Conservation (phyloP, 2,888 invertebrate species). For the Hypena proboscidalis region DNA sequence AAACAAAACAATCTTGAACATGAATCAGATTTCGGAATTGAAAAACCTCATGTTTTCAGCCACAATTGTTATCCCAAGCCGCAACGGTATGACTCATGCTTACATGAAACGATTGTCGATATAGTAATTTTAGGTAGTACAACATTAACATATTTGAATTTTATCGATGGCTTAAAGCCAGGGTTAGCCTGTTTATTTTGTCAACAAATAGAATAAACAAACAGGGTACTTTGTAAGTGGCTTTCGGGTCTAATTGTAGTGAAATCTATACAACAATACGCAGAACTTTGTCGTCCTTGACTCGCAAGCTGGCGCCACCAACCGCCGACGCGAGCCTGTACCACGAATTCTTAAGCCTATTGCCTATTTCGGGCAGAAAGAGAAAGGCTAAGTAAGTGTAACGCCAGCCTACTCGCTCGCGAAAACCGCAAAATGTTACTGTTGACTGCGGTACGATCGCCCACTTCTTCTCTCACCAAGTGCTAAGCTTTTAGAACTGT, state of each 20-base stretch:
- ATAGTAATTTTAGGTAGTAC: constrained; percentile 19
- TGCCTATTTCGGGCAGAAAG: constrained; percentile 56
- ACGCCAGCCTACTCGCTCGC: constrained; percentile 44
- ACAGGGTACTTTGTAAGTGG: constrained; percentile 12
- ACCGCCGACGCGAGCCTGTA: constrained; percentile 38
- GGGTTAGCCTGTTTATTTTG: constrained; percentile 22
- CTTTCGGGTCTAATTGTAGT: constrained; percentile 31
- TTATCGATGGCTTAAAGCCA: constrained; percentile 7
- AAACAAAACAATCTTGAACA: constrained; percentile 18
- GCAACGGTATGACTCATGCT: constrained; percentile 31
- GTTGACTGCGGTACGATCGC: constrained; percentile 35
- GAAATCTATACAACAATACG: constrained; percentile 49
- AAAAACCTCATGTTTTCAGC: constrained; percentile 38
- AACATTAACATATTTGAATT: constrained; percentile 22
- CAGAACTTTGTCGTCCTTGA: constrained; percentile 65
- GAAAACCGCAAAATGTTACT: constrained; percentile 37
- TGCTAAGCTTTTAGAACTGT: constrained; percentile 34
- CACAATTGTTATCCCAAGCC: constrained; percentile 23
- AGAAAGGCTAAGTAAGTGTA: constrained; percentile 43
- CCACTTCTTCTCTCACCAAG: constrained; percentile 35
- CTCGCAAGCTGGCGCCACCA: constrained; percentile 66
- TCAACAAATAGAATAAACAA: constrained; percentile 23
- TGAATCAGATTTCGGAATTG: constrained; percentile 45
- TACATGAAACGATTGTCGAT: constrained; percentile 27
- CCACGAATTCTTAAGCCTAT: constrained; percentile 47